Evolutionary conservation across 2,113 vertebrate species (phyloP).

Genomic region (Garra rufa): DNA sequence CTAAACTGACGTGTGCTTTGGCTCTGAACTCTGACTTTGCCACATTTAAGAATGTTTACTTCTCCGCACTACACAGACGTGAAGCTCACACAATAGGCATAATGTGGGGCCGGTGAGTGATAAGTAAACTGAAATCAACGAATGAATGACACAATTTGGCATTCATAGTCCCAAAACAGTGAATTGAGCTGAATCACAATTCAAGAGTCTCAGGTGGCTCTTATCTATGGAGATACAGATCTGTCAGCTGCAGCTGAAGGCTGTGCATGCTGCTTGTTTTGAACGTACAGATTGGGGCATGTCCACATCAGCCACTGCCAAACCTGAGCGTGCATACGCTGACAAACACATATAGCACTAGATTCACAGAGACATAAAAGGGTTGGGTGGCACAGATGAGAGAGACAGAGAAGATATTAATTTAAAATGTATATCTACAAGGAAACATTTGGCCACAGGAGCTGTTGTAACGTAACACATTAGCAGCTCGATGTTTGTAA

Average conservation of each 20-base stretch:
- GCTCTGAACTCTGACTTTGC: slow-evolving; percentile 40
- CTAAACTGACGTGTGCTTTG: slow-evolving; percentile 43
- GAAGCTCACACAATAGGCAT: slow-evolving; percentile 17
- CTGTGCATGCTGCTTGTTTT: slow-evolving; percentile 30
- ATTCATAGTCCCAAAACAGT: background rate
- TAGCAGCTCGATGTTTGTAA: background rate
- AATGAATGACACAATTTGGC: slow-evolving; percentile 2
- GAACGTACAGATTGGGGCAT: slow-evolving; percentile 49
- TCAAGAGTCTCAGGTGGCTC: slow-evolving; percentile 6
- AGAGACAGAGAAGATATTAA: background rate
- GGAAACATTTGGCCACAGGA: slow-evolving; percentile 8
- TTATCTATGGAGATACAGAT: slow-evolving; percentile 1
- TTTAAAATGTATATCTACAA: background rate
- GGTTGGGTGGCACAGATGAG: background rate
- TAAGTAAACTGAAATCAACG: slow-evolving; percentile 15
- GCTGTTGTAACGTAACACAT: background rate
- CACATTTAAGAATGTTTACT: background rate
- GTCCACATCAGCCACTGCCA: slow-evolving; percentile 7
- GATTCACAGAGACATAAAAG: background rate
- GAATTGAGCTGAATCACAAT: background rate
- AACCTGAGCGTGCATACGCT: background rate
- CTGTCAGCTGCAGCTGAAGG: slow-evolving; percentile 41
- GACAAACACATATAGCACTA: background rate
- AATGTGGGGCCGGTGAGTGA: background rate
- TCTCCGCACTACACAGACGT: slow-evolving; percentile 24